Evolutionary conservation across 2,888 invertebrate species (phyloP), one percentile per base, ranked within the genome.

Genomic region (Myathropa florea): DNA sequence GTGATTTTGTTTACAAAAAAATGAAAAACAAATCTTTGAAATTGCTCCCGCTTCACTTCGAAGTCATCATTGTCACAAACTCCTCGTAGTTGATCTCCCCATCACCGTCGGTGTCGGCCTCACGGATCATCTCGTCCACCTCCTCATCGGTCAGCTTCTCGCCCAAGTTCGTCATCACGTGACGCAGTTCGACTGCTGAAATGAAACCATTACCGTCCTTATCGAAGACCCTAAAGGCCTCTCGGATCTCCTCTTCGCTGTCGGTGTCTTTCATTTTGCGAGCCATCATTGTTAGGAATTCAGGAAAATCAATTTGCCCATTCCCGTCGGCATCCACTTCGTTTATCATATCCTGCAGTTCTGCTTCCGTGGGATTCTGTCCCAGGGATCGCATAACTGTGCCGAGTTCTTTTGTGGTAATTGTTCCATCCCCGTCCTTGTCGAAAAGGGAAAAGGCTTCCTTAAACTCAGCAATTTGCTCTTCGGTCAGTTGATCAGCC

Each of bases 201-300:
- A 99, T 99, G 94, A 98, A 99, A 90, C 99, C 99, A 93, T 99
- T 98, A 92, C 98, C 98, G 94, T 99, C 98, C 94, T 98, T 98
- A 94, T 99, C 99, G 94, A 99, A 98, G 90, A 97, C 98, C 93
- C 98, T 96, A 96, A 98, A 97, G 89, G 98, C 98, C 93, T 98
- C 98, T 93, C 98, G 96, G 93, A 99, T 98, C 94, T 99, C 99
- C 93, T 98, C 98, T 94, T 98, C 98, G 93, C 97, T 96, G 93
- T 99, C 98, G 75, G 98, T 98, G 94, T 98, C 98, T 93, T 98
- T 98, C 97, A 98, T 98, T 95, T 98, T 99, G 91, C 98, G 96
- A 90, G 98, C 98, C 99, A 99, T 99, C 97, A 99, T 98, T 91
- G 98, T 97, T 90, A 99, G 95, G 94, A 99, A 99, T 94, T 99